phyloP scores from a whole-genome alignment of 2,888 invertebrate species.

The Syrista parreyssii region DNA sequence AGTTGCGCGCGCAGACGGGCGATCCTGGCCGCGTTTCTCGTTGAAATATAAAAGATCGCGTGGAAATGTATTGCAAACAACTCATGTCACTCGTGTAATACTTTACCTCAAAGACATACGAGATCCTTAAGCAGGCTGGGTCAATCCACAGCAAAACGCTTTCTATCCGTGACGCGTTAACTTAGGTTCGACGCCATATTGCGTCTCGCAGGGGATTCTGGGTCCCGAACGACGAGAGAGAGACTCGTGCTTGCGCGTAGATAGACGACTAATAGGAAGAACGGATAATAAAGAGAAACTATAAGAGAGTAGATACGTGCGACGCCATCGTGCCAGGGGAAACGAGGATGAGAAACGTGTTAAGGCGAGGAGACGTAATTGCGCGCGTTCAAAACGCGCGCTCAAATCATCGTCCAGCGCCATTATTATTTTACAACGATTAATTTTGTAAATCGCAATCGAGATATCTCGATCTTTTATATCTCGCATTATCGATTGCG shows the following conservation, averaged over 20 bases:
- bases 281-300: neutral
- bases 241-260: conserved; percentile 18
- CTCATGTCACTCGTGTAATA: too few species aligned
- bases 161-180: neutral
- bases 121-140: neutral
- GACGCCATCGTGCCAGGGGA: neutral
- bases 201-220: neutral
- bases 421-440: neutral
- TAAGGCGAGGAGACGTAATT: neutral
- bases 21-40: too few species aligned
- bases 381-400: neutral
- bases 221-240: conserved; percentile 13
- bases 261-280: neutral
- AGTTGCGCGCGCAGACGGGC: neutral
- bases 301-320: neutral
- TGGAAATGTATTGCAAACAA: too few species aligned
- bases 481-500: neutral
- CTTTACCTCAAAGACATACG: too few species aligned
- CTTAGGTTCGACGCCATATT: neutral
- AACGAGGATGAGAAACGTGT: neutral
- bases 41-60: too few species aligned
- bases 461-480: neutral
- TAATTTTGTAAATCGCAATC: neutral
- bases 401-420: neutral
- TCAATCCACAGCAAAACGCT: neutral